Conservation (phyloP, 2,797 vertebrate genomes). For the Steatocranus sp. region DNA sequence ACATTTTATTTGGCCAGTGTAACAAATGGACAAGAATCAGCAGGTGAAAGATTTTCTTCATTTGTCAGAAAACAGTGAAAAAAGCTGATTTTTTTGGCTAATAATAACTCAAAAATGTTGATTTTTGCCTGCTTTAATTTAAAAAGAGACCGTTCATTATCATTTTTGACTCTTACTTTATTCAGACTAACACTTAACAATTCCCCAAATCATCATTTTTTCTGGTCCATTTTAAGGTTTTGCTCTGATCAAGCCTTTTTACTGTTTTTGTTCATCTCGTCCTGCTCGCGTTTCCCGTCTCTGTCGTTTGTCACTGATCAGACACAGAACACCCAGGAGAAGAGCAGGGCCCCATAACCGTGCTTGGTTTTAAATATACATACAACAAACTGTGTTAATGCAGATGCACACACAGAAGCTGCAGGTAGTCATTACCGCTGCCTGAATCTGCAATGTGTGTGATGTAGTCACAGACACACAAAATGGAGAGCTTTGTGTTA, state of each 20-base stretch:
- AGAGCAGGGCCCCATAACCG: background rate
- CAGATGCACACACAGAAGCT: constrained; percentile 17
- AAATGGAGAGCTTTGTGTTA: constrained; percentile 55
- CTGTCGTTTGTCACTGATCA: background rate
- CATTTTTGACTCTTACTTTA: background rate
- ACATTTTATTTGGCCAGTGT: background rate
- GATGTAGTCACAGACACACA: background rate
- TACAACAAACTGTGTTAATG: background rate
- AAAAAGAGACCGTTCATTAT: background rate
- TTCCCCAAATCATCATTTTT: background rate
- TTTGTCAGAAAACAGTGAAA: background rate
- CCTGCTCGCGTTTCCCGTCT: background rate
- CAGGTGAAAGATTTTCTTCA: background rate
- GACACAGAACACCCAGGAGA: constrained; percentile 4
- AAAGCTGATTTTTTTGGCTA: background rate
- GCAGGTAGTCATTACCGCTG: constrained; percentile 21
- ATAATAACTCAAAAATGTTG: background rate
- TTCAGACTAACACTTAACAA: background rate
- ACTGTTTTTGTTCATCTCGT: background rate
- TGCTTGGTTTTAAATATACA: constrained; percentile 10
- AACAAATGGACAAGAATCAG: background rate
- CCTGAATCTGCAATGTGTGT: constrained; percentile 31
- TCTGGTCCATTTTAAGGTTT: background rate
- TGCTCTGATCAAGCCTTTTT: background rate
- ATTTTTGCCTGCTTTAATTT: background rate